Percentiles rank a stretch among this genome's conserved stretches.
These are phyloP conservation scores for Drosophila pachea DNA, from an alignment of 1,140 invertebrate species.

Conservation along the genomic window DNA sequence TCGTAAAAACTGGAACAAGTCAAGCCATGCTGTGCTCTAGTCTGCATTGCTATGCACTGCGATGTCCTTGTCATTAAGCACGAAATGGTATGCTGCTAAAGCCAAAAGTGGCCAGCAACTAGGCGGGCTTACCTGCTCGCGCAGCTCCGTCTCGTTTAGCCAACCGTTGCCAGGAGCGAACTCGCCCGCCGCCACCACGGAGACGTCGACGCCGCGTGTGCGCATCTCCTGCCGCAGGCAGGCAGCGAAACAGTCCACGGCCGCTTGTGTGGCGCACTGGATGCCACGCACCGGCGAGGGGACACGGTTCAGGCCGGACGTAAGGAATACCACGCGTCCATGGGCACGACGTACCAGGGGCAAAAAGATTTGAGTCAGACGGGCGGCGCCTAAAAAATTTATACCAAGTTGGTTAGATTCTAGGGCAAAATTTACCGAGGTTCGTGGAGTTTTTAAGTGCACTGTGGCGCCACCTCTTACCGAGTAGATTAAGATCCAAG, in stretches of 20 bases:
- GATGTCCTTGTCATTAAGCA: conserved; percentile 37
- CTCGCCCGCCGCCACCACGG: conserved; percentile 90
- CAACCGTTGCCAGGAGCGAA: conserved; percentile 88
- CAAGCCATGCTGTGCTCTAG: conserved; percentile 5
- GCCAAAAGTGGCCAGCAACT: conserved; percentile 4
- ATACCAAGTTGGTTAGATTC: neutral
- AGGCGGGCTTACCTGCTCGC: conserved; percentile 82
- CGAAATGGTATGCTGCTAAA: conserved; percentile 7
- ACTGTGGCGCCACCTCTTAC: conserved; percentile 65
- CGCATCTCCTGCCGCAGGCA: conserved; percentile 90
- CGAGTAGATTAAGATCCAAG: conserved; percentile 88
- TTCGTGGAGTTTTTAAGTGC: neutral
- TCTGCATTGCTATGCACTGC: conserved; percentile 22
- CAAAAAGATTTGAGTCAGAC: conserved; percentile 89
- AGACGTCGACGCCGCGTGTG: conserved; percentile 85
- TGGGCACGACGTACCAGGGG: conserved; percentile 87
- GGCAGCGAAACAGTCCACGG: conserved; percentile 88
- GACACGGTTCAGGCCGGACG: conserved; percentile 86
- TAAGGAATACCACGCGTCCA: conserved; percentile 85
- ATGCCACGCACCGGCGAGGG: conserved; percentile 88
- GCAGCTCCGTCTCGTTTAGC: conserved; percentile 85
- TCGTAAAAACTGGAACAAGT: conserved; percentile 57
- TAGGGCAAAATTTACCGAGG: neutral
- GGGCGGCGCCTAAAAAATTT: conserved; percentile 81
- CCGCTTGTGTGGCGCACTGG: conserved; percentile 88